A percentile compares a stretch with the other conserved stretches of the same genome.
phyloP scores from a whole-genome alignment of 2,888 invertebrate species.

The Tetheella fluctuosa region DNA sequence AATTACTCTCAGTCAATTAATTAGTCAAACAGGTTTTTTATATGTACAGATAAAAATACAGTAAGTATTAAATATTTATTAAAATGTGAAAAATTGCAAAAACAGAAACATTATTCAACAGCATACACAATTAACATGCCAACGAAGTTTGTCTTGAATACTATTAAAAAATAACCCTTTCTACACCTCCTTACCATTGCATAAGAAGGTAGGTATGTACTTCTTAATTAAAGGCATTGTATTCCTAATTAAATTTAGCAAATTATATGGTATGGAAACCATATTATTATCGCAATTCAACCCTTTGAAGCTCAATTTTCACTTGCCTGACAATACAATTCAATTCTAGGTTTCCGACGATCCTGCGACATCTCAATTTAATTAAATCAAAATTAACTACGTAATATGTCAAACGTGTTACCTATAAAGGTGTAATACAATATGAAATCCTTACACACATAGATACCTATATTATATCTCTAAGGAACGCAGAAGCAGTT shows the following conservation, averaged over 20 bases:
- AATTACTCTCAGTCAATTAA: no score
- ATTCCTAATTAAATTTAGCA: background rate
- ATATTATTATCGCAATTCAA: background rate
- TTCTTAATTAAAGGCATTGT: no score
- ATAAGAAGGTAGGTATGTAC: no score
- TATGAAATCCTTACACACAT: constrained; percentile 38
- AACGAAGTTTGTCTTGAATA: no score
- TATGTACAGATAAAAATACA: background rate
- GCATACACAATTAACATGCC: no score
- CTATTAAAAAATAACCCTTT: no score
- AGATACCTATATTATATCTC: background rate
- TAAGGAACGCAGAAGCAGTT: constrained; percentile 2
- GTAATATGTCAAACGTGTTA: constrained; percentile 1
- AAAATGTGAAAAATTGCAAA: background rate
- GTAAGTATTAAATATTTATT: background rate
- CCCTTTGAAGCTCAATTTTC: constrained; percentile 1
- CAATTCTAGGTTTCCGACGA: background rate
- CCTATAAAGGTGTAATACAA: background rate
- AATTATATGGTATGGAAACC: background rate
- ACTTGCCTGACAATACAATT: background rate
- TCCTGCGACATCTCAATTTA: constrained; percentile 9
- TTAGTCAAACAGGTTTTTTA: background rate
- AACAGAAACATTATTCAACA: background rate
- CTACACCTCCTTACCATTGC: no score
- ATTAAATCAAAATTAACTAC: constrained; percentile 11